Base-by-base conservation (phyloP, 2,797 vertebrate genomes). In the Distichodus sexfasciatus region DNA sequence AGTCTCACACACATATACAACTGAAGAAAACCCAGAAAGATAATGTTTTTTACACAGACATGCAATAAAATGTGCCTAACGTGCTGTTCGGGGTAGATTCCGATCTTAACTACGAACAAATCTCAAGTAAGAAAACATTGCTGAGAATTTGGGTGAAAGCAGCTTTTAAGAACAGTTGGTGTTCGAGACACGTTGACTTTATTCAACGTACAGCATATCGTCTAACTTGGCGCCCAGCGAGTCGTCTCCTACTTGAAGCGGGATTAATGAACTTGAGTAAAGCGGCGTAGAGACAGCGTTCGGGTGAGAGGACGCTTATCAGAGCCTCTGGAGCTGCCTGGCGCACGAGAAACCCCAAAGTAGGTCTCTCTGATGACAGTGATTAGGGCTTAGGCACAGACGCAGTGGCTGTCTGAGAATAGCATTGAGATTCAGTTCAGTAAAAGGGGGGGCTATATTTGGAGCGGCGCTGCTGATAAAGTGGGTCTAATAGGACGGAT, bases 361-460 rank as follows among this genome's bases (percentile, higher is more conserved):
- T 75, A 76, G 69, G 67, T 57, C 69, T 62, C 47, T 61, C 40
- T 50, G 74, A 75, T 75, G 69, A 57, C 67, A 71, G 53, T 65
- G 62, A 79, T 75, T 73, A 72, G 72, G 72, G 70, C 69, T 74
- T 51, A 69, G 61, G 59, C 48, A 48, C 43, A 64, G 70, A 69
- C 53, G 38, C 33, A 72, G 50, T 66, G 62, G 61, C 48, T 50
- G 38, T 12, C 72, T 72, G 72, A 65, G 59, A 71, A 72, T 76
- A 58, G 43, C 35, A 58, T 69, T 54, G 70, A 41, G 59, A 73
- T 68, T 67, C 57, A n/a, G 33, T 66, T 74, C 11, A 53, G 55
- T 58, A 35, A 50, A 65, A 59, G 53, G 69, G 54, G 63, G 53
- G 69, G 54, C 62, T 79, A 68, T 72, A 67, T 73, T 71, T 61